Percentiles rank a stretch among this genome's conserved stretches.
phyloP scores from a whole-genome alignment of 2,113 vertebrate genomes.

The Egretta garzetta region DNA sequence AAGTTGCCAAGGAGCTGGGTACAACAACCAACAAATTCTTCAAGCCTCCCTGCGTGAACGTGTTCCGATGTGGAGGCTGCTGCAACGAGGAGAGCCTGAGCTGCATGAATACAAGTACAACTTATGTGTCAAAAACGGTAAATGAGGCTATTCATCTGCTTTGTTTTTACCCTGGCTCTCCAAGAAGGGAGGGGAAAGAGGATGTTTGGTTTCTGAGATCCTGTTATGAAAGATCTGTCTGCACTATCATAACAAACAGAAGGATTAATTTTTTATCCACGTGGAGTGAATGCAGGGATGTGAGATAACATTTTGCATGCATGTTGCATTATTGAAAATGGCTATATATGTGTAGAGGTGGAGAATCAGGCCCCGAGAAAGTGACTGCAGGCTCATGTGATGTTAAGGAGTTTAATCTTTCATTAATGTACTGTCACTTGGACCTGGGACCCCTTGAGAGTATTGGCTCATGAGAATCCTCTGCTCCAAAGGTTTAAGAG shows the following conservation, averaged over 20 bases:
- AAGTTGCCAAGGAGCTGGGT: slow-evolving; percentile 91
- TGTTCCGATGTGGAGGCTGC: slow-evolving; percentile 93
- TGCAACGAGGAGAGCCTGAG: slow-evolving; percentile 91
- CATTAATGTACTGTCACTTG: not conserved
- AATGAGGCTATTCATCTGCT: slow-evolving; percentile 15
- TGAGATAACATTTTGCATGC: not conserved
- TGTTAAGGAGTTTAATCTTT: not conserved
- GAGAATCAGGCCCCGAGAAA: not conserved
- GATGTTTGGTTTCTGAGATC: slow-evolving; percentile 44
- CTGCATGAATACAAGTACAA: slow-evolving; percentile 89
- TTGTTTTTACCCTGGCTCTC: not conserved
- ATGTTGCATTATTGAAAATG: not conserved
- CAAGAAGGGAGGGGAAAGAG: not conserved
- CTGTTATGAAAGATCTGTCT: slow-evolving; percentile 45
- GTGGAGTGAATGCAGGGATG: not conserved
- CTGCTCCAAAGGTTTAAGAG: not conserved
- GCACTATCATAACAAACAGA: slow-evolving; percentile 15
- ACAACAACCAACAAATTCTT: slow-evolving; percentile 89
- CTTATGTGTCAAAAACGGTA: slow-evolving; percentile 94
- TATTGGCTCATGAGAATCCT: not conserved
- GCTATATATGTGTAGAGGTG: not conserved
- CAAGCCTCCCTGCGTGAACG: slow-evolving; percentile 93
- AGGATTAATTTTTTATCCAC: not conserved
- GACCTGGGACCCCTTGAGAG: not conserved
- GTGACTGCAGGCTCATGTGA: not conserved